Base-by-base conservation (phyloP, 1,140 invertebrate genomes). In the Bombus vancouverensis region DNA sequence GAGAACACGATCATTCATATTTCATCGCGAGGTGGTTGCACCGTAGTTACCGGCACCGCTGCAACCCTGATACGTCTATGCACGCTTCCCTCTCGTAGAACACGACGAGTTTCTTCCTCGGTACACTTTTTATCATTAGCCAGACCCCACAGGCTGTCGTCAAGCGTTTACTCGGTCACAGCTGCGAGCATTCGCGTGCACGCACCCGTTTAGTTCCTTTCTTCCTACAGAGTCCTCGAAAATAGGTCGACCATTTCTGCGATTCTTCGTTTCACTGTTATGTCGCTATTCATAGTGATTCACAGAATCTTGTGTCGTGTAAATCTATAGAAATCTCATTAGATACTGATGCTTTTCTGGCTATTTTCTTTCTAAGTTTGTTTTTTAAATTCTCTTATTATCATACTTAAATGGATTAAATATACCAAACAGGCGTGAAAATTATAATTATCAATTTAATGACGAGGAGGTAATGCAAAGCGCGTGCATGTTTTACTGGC, bases 11-110 rank as follows among this genome's bases (percentile, higher is more conserved):
- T 82, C 89, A 81, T 91, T 91, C 89, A 91, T 91, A 91, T 91
- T 91, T 91, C 89, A 91, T 90, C 87, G 89, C 87, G 89, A 88
- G 89, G 86, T 90, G 89, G 82, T 88, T 90, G 88, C 87, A 89
- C 85, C 88, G 72, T 86, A 71, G 73, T 82, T 76, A 80, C 89
- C 37, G 59, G 78, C 83, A 66, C 42, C 81, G 86, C 81, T 75
- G 81, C 81, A 75, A 73, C 71, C 73, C 62, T 66, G 73, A 42
- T 62, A 70, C 6, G 9, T 25, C n/a, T 53, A 65, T 62, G 77
- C 66, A 62, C 57, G 42, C 0, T 25, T 15, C 68, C 34, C 68
- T 53, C 34, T 4, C 37, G 34, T 15, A 1, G 2, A 37, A 34
- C 28, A 53, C 47, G 47, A 53, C 47, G 47, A 22, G 34, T 65